phyloP scores from a whole-genome alignment of 2,113 vertebrate species.

The Microtus richardsoni region DNA sequence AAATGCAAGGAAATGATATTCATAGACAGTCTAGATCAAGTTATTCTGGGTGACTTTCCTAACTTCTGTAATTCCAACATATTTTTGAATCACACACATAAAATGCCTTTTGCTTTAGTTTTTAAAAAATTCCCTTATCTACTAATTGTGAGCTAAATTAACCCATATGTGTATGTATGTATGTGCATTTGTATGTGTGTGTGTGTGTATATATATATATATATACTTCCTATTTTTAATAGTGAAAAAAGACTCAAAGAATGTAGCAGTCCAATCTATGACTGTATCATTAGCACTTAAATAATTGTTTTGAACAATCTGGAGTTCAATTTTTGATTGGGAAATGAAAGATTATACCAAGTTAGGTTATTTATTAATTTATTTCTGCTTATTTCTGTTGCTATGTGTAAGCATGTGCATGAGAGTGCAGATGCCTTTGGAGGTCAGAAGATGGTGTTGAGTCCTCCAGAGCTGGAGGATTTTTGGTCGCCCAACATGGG shows the following conservation, averaged over 20 bases:
- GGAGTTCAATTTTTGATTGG: conserved; percentile 17
- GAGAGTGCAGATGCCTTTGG: background rate
- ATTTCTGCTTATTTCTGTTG: background rate
- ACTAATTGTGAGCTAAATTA: conserved; percentile 15
- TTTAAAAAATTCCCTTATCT: background rate
- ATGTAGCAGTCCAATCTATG: background rate
- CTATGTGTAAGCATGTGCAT: background rate
- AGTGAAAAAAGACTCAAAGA: conserved; percentile 33
- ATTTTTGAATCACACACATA: background rate
- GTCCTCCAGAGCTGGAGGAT: background rate
- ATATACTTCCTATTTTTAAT: background rate
- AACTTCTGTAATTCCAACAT: background rate
- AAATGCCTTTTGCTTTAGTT: background rate
- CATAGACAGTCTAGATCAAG: background rate
- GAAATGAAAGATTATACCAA: background rate
- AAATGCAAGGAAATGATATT: background rate
- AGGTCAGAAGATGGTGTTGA: background rate
- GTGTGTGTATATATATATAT: background rate
- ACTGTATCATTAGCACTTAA: background rate
- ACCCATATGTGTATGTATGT: background rate
- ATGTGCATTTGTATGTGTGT: no score
- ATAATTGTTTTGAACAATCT: background rate
- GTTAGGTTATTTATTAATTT: background rate
- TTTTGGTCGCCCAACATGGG: background rate
- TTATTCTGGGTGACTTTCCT: background rate